These are phyloP conservation scores for Atherinosoma microstoma DNA, from an alignment of 2,797 vertebrate genomes.

Conservation along the genomic window DNA sequence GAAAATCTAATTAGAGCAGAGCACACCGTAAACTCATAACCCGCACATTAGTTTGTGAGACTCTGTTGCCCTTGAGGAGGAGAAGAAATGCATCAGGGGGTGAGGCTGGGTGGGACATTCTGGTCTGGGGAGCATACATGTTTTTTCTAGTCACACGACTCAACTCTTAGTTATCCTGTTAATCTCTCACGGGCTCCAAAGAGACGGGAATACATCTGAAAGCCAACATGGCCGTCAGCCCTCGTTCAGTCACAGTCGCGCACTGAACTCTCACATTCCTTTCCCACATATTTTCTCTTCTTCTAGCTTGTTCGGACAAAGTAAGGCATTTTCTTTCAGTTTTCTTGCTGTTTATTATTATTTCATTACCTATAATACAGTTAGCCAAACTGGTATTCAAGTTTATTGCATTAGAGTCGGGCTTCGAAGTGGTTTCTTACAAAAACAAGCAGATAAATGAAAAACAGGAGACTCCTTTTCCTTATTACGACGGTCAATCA, in stretches of 20 bases:
- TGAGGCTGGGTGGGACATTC: neutral
- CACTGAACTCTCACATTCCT: neutral
- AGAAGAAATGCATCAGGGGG: constrained; percentile 17
- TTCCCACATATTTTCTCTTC: neutral
- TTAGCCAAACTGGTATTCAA: neutral
- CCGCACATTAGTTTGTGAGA: neutral
- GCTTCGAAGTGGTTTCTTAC: neutral
- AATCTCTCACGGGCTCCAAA: neutral
- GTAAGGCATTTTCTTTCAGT: neutral
- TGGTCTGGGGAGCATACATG: constrained; percentile 7
- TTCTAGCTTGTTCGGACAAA: neutral
- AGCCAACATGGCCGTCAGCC: neutral
- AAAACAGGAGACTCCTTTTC: constrained; percentile 12
- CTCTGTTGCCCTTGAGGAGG: constrained; percentile 18
- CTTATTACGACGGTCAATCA: neutral
- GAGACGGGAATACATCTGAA: constrained; percentile 5
- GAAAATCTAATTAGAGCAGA: constrained; percentile 21
- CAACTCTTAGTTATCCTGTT: neutral
- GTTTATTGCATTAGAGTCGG: neutral
- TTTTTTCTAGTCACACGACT: constrained; percentile 1
- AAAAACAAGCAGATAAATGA: constrained; percentile 15
- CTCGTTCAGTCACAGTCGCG: neutral
- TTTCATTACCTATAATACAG: constrained; percentile 3
- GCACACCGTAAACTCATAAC: constrained; percentile 23
- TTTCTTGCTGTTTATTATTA: constrained; percentile 3